Percentiles rank a stretch among this genome's conserved stretches.
phyloP scores from a whole-genome alignment of 2,113 vertebrate genomes.

The Gymnarchus niloticus region DNA sequence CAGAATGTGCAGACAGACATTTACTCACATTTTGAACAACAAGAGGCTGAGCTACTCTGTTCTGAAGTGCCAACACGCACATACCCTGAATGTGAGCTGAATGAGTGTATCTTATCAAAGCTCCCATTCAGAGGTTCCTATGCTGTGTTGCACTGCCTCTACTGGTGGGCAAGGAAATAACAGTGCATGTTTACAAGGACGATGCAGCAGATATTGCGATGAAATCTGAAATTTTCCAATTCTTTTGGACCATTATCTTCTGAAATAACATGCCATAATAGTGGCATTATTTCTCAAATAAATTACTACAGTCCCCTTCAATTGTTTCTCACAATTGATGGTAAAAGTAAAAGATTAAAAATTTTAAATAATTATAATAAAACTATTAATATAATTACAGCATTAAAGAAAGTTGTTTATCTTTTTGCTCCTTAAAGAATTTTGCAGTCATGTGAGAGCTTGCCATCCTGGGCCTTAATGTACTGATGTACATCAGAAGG shows the following conservation, averaged over 20 bases:
- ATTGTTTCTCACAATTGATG: not conserved
- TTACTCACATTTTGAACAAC: not conserved
- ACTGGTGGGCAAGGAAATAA: slow-evolving; percentile 28
- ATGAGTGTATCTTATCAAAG: slow-evolving; percentile 36
- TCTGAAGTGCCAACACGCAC: slow-evolving; percentile 3
- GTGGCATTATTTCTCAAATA: too few relatives aligned
- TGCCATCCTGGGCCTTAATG: not conserved
- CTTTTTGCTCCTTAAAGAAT: not conserved
- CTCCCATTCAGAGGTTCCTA: slow-evolving; percentile 19
- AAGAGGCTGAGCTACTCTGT: not conserved
- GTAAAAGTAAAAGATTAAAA: not conserved
- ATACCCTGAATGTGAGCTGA: slow-evolving; percentile 35
- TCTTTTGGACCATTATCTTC: too few relatives aligned
- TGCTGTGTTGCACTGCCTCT: slow-evolving; percentile 16
- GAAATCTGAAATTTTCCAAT: not conserved
- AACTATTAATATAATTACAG: not conserved
- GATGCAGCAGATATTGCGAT: slow-evolving; percentile 1
- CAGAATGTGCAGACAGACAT: not conserved
- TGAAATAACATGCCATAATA: too few relatives aligned
- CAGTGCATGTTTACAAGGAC: not conserved
- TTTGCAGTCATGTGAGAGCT: too few relatives aligned
- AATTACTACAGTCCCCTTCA: too few relatives aligned
- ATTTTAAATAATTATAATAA: not conserved
- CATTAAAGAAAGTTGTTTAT: not conserved
- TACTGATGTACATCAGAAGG: not conserved